Conservation (phyloP, 2,797 vertebrate species). For the Pteronotus mesoamericanus region DNA sequence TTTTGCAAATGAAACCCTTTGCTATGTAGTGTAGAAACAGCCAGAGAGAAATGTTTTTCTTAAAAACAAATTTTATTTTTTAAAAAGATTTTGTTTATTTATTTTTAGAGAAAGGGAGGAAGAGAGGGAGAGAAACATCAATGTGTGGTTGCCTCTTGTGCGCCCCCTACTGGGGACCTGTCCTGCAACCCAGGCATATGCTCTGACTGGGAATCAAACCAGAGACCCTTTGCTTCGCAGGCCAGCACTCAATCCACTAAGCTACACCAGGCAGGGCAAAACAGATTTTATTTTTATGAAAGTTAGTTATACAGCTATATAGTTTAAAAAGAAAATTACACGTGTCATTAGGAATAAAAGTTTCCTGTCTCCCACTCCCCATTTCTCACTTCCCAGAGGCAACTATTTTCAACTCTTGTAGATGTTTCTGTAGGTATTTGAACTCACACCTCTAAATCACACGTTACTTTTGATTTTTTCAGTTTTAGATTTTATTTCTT, state of each 20-base stretch:
- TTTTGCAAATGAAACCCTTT: background rate
- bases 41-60: background rate
- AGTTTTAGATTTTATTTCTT: background rate
- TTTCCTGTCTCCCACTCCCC: background rate
- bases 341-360: background rate
- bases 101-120: no score
- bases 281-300: background rate
- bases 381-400: background rate
- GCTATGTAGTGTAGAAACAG: background rate
- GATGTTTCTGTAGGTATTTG: background rate
- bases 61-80: background rate
- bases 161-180: no score
- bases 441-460: background rate
- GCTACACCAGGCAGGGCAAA: no score
- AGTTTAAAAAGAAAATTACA: background rate
- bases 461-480: background rate
- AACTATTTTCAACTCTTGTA: background rate
- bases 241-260: no score
- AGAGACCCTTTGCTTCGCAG: no score
- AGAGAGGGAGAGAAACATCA: no score
- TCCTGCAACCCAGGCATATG: no score
- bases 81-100: no score
- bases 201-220: no score
- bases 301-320: background rate
- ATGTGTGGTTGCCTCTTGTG: no score